A percentile compares a stretch with the other conserved stretches of the same genome.
Evolutionary conservation across 2,797 vertebrate genomes (phyloP).

Genomic region (Mormyrops attenuatus): DNA sequence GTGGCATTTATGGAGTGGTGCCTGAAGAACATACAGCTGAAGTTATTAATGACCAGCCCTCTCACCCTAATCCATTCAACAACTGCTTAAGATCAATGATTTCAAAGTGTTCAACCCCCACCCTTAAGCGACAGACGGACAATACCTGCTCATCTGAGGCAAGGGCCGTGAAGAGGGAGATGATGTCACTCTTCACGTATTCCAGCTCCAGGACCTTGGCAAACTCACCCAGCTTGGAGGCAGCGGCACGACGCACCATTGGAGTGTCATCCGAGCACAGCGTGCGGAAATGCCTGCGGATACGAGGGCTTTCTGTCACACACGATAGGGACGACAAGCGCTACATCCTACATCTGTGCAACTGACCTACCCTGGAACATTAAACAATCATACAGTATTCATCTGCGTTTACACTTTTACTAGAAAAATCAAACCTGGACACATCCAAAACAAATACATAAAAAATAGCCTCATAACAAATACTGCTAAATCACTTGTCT

Average conservation of each 20-base stretch:
- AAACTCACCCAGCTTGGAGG: slow-evolving; percentile 78
- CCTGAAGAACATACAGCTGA: not conserved
- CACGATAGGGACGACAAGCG: not conserved
- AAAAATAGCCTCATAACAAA: not conserved
- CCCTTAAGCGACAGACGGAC: not conserved
- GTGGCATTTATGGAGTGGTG: not conserved
- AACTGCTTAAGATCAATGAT: not conserved
- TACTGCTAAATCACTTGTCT: not conserved
- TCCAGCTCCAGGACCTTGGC: slow-evolving; percentile 78
- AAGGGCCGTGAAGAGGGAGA: slow-evolving; percentile 76
- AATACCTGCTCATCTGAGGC: slow-evolving; percentile 79
- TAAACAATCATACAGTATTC: not conserved
- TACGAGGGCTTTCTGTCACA: not conserved
- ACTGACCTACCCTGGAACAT: not conserved
- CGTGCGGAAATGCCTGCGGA: slow-evolving; percentile 72
- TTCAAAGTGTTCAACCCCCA: not conserved
- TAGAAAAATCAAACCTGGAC: not conserved
- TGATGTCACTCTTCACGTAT: slow-evolving; percentile 79
- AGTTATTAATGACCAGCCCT: not conserved
- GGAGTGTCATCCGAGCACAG: slow-evolving; percentile 79
- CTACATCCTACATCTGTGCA: not conserved
- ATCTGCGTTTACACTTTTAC: not conserved
- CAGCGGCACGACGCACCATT: slow-evolving; percentile 78
- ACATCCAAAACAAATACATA: not conserved
- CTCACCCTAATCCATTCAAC: not conserved